Base-by-base conservation (phyloP, 2,113 vertebrate species). In the Nanorana parkeri region DNA sequence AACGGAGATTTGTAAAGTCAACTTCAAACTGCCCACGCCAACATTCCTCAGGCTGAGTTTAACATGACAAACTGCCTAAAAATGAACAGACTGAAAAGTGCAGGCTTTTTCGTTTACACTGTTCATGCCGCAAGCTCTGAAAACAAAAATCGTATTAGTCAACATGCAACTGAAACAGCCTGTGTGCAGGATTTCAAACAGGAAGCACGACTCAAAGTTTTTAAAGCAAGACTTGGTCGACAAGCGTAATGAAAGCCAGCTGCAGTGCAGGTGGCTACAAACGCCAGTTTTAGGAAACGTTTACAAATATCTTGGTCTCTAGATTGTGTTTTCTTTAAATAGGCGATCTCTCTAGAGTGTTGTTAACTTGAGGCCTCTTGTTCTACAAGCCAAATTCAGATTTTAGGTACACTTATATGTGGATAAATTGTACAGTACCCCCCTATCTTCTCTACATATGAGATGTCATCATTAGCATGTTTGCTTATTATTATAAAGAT, bases 171-270 rank as follows among this genome's bases (percentile, higher is more conserved):
- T 58, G 61, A 66, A 74, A 74, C 69, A 36, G 80, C 80, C 51
- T 51, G 55, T 16, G 24, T 58, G 71, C 60, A 21, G 69, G 71
- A 64, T 75, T 66, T 56, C 69, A 82, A 56, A 82, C 80, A 82
- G 80, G 80, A 82, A 82, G 51, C 47, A 29, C 51, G 66, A 26
- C 32, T 36, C 36, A 21, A 75, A 56, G 60, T 71, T 71, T 73
- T 81, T 65, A 51, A 79, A 73, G 24, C 21, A 65, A 54, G 36
- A 75, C 72, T 56, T 73, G 63, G 26, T 74, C 67, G 80, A 73
- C 80, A 75, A 58, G 80, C 47, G 29, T 82, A 74, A 82, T 82
- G 80, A 82, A 75, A 56, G 51, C 66, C 80, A 74, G 80, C 80
- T 82, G 80, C 69, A 52, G 52, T 65, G 69, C 80, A 82, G 80